Conservation (phyloP, 2,888 invertebrate species). For the Piscicola geometra region DNA sequence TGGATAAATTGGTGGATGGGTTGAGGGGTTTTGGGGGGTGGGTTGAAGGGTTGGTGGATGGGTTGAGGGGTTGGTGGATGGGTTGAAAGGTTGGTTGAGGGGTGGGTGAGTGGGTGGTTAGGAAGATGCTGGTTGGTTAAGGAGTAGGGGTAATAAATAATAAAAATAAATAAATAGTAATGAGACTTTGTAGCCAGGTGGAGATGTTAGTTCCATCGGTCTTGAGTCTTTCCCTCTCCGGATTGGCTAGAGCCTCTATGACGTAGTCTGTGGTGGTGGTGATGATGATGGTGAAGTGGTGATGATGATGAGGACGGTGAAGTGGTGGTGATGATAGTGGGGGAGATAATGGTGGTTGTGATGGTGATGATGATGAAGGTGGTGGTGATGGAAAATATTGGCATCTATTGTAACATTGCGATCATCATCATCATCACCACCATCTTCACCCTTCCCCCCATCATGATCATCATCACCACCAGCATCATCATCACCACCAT, state of each 20-base stretch:
- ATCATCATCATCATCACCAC: background rate
- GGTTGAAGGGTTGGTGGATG: too few relatives aligned
- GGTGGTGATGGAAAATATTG: too few relatives aligned
- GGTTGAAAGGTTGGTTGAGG: too few relatives aligned
- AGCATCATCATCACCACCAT: too few relatives aligned
- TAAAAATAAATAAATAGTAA: too few relatives aligned
- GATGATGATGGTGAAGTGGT: background rate
- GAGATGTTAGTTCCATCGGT: conserved; percentile 87
- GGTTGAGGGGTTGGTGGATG: too few relatives aligned
- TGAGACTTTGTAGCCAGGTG: conserved; percentile 80
- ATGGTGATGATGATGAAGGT: too few relatives aligned
- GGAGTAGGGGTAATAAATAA: background rate
- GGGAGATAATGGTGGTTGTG: background rate
- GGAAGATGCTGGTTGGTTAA: background rate
- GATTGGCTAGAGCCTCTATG: conserved; percentile 80
- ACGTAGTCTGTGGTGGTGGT: conserved; percentile 66
- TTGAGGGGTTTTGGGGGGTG: too few relatives aligned
- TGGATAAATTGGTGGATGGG: too few relatives aligned
- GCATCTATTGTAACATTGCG: background rate
- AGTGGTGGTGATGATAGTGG: background rate
- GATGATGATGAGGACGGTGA: background rate
- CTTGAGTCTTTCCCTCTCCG: conserved; percentile 68
- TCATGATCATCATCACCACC: too few relatives aligned
- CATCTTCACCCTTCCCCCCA: too few relatives aligned
- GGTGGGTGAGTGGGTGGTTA: background rate